Conservation (phyloP, 2,797 vertebrate genomes). For the Acomys russatus region DNA sequence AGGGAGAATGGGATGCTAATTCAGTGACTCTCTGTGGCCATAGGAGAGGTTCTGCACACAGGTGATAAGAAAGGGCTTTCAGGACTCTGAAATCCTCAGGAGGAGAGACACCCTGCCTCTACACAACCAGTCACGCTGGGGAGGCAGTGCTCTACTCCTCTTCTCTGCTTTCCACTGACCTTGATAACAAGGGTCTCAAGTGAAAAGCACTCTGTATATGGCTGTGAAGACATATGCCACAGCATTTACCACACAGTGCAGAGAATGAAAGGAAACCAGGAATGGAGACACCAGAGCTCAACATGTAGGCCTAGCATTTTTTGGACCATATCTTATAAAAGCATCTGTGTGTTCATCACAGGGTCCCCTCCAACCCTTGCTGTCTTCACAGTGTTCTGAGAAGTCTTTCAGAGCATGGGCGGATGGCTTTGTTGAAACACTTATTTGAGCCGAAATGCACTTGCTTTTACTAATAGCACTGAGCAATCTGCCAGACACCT, state of each 20-base stretch:
- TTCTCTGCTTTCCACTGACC: background rate
- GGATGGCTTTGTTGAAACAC: background rate
- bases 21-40: background rate
- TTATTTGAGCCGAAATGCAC: background rate
- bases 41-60: too few species aligned
- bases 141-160: background rate
- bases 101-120: background rate
- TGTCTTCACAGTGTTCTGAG: background rate
- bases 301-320: background rate
- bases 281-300: too few species aligned
- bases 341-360: background rate
- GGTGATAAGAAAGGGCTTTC: too few species aligned
- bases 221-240: rapidly evolving
- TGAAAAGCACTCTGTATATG: background rate
- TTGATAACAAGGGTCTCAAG: too few species aligned
- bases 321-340: background rate
- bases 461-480: background rate
- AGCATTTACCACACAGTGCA: rapidly evolving
- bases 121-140: background rate
- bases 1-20: background rate
- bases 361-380: too few species aligned
- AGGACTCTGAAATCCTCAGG: too few species aligned
- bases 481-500: background rate
- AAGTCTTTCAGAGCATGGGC: background rate
- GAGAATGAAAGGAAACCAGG: rapidly evolving